Evolutionary conservation across 2,888 invertebrate genomes (phyloP).

Genomic region (Crocallis elinguaria): DNA sequence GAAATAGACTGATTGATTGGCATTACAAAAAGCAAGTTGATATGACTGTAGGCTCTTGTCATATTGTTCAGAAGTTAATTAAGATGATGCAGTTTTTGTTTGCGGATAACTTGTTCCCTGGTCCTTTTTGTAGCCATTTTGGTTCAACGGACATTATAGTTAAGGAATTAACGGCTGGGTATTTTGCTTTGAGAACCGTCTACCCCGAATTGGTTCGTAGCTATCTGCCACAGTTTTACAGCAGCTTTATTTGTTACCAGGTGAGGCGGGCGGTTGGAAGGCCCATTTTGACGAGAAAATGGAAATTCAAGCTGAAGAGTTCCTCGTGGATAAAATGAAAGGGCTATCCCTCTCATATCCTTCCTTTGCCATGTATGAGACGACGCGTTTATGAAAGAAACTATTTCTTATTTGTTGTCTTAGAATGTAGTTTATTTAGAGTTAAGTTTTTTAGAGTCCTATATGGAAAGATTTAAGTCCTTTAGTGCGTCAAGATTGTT

Average conservation of each 20-base stretch:
- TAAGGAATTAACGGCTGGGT: too few species aligned
- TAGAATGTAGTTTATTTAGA: neutral
- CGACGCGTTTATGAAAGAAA: conserved; percentile 56
- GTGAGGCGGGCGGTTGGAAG: conserved; percentile 73
- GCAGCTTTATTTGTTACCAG: conserved; percentile 40
- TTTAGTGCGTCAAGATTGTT: too few species aligned
- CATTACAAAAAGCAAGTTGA: too few species aligned
- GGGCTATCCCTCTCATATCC: conserved; percentile 65
- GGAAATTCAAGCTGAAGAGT: conserved; percentile 71
- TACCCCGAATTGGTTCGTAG: neutral
- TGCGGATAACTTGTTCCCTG: too few species aligned
- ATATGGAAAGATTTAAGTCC: too few species aligned
- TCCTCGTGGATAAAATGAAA: conserved; percentile 53
- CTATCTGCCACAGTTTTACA: neutral
- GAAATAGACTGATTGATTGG: too few species aligned
- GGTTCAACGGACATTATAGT: too few species aligned
- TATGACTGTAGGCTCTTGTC: too few species aligned
- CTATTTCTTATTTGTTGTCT: neutral
- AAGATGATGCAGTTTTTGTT: too few species aligned
- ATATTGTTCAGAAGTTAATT: too few species aligned
- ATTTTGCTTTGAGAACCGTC: too few species aligned
- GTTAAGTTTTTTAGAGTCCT: neutral
- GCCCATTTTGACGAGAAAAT: conserved; percentile 70
- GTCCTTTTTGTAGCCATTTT: too few species aligned
- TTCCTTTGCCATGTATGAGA: conserved; percentile 54